A percentile compares a stretch with the other conserved stretches of the same genome.
These are phyloP conservation scores for Crioceris asparagi DNA, from an alignment of 2,888 invertebrate species.

Conservation along the genomic window DNA sequence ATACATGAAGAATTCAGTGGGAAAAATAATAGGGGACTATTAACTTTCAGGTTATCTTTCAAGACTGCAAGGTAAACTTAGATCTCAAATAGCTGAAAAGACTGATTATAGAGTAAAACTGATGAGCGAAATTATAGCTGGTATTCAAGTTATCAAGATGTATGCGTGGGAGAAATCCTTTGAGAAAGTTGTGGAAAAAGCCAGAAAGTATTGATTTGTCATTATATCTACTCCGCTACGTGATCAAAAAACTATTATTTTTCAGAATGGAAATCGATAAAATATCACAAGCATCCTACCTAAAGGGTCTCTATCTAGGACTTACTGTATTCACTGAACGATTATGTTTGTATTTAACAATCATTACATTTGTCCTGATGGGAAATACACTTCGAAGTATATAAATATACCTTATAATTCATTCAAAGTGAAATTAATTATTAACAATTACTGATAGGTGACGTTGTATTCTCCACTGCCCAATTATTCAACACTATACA, in stretches of 20 bases:
- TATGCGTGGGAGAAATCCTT: conserved; percentile 69
- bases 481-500: conserved; percentile 68
- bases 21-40: neutral
- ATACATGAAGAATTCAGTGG: too few relatives aligned
- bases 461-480: conserved; percentile 64
- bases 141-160: conserved; percentile 69
- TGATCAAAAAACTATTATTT: conserved; percentile 5
- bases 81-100: conserved; percentile 39
- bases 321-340: conserved; percentile 72
- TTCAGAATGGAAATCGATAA: conserved; percentile 50
- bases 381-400: conserved; percentile 44
- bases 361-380: conserved; percentile 63
- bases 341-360: conserved; percentile 69
- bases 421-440: too few relatives aligned
- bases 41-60: conserved; percentile 39
- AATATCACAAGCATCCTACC: conserved; percentile 53
- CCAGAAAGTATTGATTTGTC: conserved; percentile 44
- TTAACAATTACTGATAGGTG: conserved; percentile 42
- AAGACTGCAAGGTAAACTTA: conserved; percentile 36
- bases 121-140: conserved; percentile 64
- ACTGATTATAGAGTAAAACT: conserved; percentile 58
- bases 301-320: conserved; percentile 53
- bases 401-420: too few relatives aligned
- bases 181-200: conserved; percentile 47
- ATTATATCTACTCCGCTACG: neutral